Percentiles rank a stretch among this genome's conserved stretches.
phyloP scores from a whole-genome alignment of 2,113 vertebrate species.

The Gallinago media region DNA sequence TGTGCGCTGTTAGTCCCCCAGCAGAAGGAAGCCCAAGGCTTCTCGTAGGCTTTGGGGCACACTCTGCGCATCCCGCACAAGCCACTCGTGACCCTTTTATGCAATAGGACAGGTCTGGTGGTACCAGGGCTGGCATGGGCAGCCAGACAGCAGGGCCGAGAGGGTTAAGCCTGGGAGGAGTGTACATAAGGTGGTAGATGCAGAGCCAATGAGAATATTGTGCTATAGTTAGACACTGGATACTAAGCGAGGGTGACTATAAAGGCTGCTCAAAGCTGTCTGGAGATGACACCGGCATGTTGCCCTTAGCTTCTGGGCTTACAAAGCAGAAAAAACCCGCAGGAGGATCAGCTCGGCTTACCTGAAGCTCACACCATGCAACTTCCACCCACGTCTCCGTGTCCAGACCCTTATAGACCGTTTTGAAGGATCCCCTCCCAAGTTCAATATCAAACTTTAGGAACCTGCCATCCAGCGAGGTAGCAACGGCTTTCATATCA shows the following conservation, averaged over 20 bases:
- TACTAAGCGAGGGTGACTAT: constrained; percentile 47
- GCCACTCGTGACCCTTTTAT: neutral
- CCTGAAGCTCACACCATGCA: constrained; percentile 99
- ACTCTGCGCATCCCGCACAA: neutral
- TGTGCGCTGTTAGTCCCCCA: too few relatives aligned
- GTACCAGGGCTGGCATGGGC: rapidly evolving
- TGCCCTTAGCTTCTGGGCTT: neutral
- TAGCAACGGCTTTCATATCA: constrained; percentile 94
- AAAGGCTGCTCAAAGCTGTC: constrained; percentile 36
- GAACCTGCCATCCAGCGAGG: constrained; percentile 93
- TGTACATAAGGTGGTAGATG: constrained; percentile 44
- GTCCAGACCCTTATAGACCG: constrained; percentile 97
- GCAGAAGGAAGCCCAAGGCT: too few relatives aligned
- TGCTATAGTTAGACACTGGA: constrained; percentile 69
- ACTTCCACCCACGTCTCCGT: constrained; percentile 99
- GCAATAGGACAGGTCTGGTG: neutral
- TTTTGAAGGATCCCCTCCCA: constrained; percentile 97
- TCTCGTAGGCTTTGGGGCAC: rapidly evolving
- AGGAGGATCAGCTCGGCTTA: constrained; percentile 67
- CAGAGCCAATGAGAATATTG: constrained; percentile 49
- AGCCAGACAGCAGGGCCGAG: neutral
- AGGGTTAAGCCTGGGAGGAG: constrained; percentile 64
- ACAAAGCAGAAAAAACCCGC: neutral
- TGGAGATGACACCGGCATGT: neutral
- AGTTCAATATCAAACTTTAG: constrained; percentile 99